Evolutionary conservation across 2,797 vertebrate genomes (phyloP).

Genomic region (Garrulus glandarius): DNA sequence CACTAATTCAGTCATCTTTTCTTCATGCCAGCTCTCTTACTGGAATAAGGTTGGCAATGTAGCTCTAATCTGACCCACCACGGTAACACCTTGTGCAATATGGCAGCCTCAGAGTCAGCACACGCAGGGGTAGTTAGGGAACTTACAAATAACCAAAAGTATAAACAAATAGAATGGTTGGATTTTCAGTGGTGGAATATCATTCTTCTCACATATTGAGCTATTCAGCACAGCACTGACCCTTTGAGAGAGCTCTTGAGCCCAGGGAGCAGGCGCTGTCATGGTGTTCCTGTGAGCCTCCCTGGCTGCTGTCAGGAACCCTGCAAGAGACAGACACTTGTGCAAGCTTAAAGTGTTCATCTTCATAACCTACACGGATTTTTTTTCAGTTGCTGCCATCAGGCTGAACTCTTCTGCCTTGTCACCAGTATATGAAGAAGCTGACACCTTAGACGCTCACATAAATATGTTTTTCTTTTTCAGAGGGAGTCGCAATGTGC

Average conservation of each 20-base stretch:
- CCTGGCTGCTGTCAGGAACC: not conserved
- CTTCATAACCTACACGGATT: not conserved
- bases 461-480: not conserved
- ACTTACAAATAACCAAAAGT: not conserved
- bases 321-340: fast-evolving
- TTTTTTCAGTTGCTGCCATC: not conserved
- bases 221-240: not conserved
- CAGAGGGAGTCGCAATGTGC: not conserved
- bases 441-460: not conserved
- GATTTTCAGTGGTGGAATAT: conserved; percentile 9
- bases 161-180: not conserved
- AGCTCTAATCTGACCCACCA: conserved; percentile 28
- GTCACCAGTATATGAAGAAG: not conserved
- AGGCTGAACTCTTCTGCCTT: not conserved
- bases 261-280: not conserved
- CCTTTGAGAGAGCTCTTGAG: not conserved
- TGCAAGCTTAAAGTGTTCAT: not conserved
- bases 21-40: conserved; percentile 67
- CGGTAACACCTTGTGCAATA: conserved; percentile 17
- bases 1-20: conserved; percentile 76
- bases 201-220: not conserved
- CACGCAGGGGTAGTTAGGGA: not conserved
- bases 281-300: not conserved
- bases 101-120: conserved; percentile 4
- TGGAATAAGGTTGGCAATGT: not conserved